Conservation (phyloP, 2,888 invertebrate genomes). For the Apoda limacodes region DNA sequence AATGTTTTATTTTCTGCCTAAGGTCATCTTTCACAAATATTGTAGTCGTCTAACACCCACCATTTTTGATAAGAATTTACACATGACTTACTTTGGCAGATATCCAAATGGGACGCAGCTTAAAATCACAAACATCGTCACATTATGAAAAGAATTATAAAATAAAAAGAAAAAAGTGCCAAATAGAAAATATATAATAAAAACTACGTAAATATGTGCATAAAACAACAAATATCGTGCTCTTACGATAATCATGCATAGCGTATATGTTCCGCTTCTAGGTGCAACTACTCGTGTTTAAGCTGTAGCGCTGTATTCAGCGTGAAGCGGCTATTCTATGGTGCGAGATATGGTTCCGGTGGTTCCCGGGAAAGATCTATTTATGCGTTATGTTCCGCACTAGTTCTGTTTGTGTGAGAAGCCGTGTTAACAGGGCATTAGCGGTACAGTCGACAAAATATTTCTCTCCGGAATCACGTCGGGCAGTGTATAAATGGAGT, state of each 20-base stretch:
- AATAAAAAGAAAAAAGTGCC: slow-evolving; percentile 41
- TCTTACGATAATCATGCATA: slow-evolving; percentile 65
- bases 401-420: slow-evolving; percentile 50
- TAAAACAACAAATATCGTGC: too few relatives aligned
- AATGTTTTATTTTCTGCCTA: too few relatives aligned
- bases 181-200: slow-evolving; percentile 37
- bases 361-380: slow-evolving; percentile 68
- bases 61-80: too few relatives aligned
- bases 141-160: slow-evolving; percentile 40
- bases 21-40: too few relatives aligned
- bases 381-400: slow-evolving; percentile 66
- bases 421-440: slow-evolving; percentile 53
- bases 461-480: slow-evolving; percentile 70
- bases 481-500: slow-evolving; percentile 68
- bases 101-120: too few relatives aligned
- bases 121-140: slow-evolving; percentile 7
- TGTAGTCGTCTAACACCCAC: too few relatives aligned
- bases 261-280: too few relatives aligned
- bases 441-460: slow-evolving; percentile 69
- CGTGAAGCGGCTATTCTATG: slow-evolving; percentile 61
- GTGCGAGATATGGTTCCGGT: slow-evolving; percentile 59
- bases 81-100: too few relatives aligned
- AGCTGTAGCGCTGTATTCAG: slow-evolving; percentile 45
- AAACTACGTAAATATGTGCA: too few relatives aligned
- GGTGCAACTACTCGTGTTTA: too few relatives aligned